phyloP scores from a whole-genome alignment of 2,113 vertebrate species.

The Cyanistes caeruleus region DNA sequence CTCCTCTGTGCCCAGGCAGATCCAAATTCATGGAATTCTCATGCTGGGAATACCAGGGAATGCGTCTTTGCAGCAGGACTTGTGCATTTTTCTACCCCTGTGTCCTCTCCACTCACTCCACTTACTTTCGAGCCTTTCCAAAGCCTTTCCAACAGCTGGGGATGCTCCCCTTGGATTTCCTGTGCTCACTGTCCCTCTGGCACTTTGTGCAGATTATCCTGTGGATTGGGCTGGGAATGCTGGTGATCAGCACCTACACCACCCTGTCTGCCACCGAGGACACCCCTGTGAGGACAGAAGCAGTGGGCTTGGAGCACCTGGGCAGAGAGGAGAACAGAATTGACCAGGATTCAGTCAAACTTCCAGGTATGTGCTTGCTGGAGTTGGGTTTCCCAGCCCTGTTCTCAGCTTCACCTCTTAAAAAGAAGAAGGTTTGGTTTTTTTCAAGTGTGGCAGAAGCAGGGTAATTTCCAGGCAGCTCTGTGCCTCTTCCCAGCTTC shows the following conservation, averaged over 20 bases:
- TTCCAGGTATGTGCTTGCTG: conserved; percentile 68
- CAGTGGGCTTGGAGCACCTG: conserved; percentile 44
- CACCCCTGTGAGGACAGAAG: conserved; percentile 48
- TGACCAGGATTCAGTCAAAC: conserved; percentile 52
- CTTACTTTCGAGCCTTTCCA: not conserved
- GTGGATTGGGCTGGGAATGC: conserved; percentile 90
- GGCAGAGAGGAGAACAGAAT: not conserved
- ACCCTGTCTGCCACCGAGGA: conserved; percentile 84
- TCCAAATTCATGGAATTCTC: not conserved
- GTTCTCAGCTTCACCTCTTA: not conserved
- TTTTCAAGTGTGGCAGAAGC: not conserved
- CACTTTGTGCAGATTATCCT: conserved; percentile 84
- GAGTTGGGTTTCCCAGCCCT: not conserved
- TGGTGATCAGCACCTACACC: conserved; percentile 92
- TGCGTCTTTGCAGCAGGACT: not conserved
- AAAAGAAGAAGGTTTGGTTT: not conserved
- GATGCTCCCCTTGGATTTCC: not conserved
- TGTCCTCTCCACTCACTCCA: not conserved
- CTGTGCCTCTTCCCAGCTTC: not conserved
- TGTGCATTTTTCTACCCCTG: not conserved
- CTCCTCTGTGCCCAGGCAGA: not conserved
- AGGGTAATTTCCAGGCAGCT: not conserved
- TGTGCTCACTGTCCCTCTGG: conserved; percentile 12
- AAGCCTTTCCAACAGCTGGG: not conserved
- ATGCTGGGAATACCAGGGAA: not conserved